These are phyloP conservation scores for Chelon auratus DNA, from an alignment of 2,797 vertebrate species.

Conservation along the genomic window DNA sequence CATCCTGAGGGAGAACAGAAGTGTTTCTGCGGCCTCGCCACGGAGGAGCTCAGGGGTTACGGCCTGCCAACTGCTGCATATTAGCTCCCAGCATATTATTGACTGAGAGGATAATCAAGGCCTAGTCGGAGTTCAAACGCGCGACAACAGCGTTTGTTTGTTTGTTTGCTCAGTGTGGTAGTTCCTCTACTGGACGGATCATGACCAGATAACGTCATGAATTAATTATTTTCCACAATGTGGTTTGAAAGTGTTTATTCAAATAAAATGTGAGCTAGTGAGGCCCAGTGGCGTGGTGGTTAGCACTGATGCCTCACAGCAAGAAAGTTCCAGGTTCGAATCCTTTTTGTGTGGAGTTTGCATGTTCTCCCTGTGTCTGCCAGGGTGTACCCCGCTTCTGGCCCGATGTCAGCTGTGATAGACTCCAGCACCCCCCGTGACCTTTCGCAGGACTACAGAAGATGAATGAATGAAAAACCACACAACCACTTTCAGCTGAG, in stretches of 20 bases:
- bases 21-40: constrained; percentile 2
- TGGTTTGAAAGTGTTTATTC: constrained; percentile 30
- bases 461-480: no score
- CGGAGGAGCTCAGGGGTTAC: constrained; percentile 8
- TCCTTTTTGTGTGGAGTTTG: no score
- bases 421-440: no score
- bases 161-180: constrained; percentile 6
- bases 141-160: background rate
- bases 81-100: constrained; percentile 4
- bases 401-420: no score
- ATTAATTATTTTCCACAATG: background rate
- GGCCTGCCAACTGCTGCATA: constrained; percentile 17
- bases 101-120: constrained; percentile 27
- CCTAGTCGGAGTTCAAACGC: background rate
- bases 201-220: background rate
- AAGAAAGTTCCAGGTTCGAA: no score
- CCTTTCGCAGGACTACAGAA: no score
- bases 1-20: background rate
- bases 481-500: no score
- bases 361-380: no score
- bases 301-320: no score
- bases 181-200: constrained; percentile 9
- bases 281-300: no score
- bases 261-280: background rate
- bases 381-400: no score